These are phyloP conservation scores for Clunio marinus DNA, from an alignment of 2,888 invertebrate species.

Conservation along the genomic window DNA sequence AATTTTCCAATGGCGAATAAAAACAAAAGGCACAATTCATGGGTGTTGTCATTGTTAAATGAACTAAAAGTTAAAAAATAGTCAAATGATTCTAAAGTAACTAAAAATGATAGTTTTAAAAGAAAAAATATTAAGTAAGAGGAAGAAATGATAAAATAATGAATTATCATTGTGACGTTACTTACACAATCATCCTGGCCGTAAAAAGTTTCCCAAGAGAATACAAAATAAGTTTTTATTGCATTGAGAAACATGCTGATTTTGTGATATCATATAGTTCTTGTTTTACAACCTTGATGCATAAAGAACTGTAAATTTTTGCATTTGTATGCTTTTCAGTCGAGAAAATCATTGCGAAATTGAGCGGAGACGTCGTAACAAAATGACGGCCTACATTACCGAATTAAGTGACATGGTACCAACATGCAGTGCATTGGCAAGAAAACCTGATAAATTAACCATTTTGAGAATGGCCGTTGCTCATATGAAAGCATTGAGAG, in stretches of 20 bases:
- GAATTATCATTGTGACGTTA: background rate
- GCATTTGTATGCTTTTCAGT: slow-evolving; percentile 46
- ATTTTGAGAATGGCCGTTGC: slow-evolving; percentile 99
- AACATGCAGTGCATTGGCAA: slow-evolving; percentile 93
- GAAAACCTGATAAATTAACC: slow-evolving; percentile 98
- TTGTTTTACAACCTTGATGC: background rate
- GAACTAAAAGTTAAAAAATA: no score
- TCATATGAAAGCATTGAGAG: slow-evolving; percentile 97
- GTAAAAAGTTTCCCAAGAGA: slow-evolving; percentile 10
- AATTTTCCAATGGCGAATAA: background rate
- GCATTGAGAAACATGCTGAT: background rate
- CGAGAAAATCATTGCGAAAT: slow-evolving; percentile 99
- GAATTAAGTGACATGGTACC: slow-evolving; percentile 99
- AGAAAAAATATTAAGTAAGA: background rate
- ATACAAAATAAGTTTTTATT: background rate
- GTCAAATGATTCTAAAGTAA: no score
- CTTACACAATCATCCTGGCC: background rate
- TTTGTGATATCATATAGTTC: background rate
- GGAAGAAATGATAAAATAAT: no score
- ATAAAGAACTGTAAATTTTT: background rate
- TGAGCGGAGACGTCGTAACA: slow-evolving; percentile 94
- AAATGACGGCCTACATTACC: slow-evolving; percentile 99
- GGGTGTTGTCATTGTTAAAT: background rate
- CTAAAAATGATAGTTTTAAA: background rate
- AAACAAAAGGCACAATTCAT: background rate